Conservation (phyloP, 2,113 vertebrate genomes). For the Callopanchax toddi region DNA sequence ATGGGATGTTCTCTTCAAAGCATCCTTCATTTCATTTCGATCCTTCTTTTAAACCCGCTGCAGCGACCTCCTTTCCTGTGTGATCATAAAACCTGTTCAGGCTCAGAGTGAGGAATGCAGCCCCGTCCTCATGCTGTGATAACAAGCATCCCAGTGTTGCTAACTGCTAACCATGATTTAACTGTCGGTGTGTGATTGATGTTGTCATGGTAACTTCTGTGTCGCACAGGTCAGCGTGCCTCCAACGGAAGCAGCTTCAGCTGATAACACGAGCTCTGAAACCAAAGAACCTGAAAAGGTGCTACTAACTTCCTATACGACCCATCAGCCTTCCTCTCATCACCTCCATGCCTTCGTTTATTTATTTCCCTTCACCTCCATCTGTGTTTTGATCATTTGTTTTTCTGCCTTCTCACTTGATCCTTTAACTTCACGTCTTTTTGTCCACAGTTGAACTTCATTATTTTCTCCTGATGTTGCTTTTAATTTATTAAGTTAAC, state of each 20-base stretch:
- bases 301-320: no score
- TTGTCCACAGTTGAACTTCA: constrained; percentile 49
- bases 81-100: constrained; percentile 8
- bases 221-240: constrained; percentile 85
- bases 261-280: constrained; percentile 75
- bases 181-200: constrained; percentile 72
- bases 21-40: background rate
- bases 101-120: background rate
- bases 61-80: background rate
- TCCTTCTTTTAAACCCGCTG: constrained; percentile 6
- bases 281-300: constrained; percentile 90
- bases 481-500: constrained; percentile 61
- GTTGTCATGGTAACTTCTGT: constrained; percentile 85
- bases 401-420: constrained; percentile 5
- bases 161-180: constrained; percentile 21
- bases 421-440: constrained; percentile 4
- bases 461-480: constrained; percentile 54
- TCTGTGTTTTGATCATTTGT: constrained; percentile 18
- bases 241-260: constrained; percentile 78
- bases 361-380: background rate
- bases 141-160: background rate
- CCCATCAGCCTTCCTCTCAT: constrained; percentile 52
- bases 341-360: constrained; percentile 44
- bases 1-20: constrained; percentile 9
- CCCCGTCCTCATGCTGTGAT: constrained; percentile 12